phyloP scores from a whole-genome alignment of 2,888 invertebrate species.

The Yponomeuta sedellus region DNA sequence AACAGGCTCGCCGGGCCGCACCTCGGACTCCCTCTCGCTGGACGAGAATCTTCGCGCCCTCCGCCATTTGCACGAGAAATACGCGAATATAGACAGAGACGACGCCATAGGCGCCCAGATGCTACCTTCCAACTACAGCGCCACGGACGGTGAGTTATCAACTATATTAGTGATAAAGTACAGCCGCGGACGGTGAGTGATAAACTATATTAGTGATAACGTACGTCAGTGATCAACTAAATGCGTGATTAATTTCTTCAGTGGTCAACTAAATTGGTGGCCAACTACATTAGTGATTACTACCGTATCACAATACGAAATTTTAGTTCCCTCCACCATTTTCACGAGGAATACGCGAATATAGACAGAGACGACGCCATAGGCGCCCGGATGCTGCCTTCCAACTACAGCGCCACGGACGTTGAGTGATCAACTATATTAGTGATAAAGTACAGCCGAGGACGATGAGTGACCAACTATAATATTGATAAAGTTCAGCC shows the following conservation, averaged over 20 bases:
- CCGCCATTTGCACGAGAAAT: constrained; percentile 65
- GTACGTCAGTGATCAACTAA: too few species aligned
- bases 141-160: background rate
- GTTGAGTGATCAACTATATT: background rate
- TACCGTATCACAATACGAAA: constrained; percentile 35
- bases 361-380: constrained; percentile 58
- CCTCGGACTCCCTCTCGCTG: constrained; percentile 60
- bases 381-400: background rate
- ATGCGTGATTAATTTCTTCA: too few species aligned
- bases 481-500: background rate
- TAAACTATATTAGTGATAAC: too few species aligned
- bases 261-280: too few species aligned
- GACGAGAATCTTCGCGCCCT: constrained; percentile 64
- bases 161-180: background rate
- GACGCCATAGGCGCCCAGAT: constrained; percentile 30
- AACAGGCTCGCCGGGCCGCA: constrained; percentile 61
- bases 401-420: background rate
- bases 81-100: constrained; percentile 66
- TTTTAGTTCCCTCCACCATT: constrained; percentile 55
- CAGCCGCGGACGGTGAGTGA: too few species aligned
- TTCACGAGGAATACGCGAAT: constrained; percentile 69
- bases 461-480: background rate
- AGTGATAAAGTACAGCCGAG: background rate
- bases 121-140: background rate
- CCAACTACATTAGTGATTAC: too few species aligned